A percentile compares a stretch with the other conserved stretches of the same genome.
phyloP scores from a whole-genome alignment of 2,113 vertebrate genomes.

The Channa maculata region DNA sequence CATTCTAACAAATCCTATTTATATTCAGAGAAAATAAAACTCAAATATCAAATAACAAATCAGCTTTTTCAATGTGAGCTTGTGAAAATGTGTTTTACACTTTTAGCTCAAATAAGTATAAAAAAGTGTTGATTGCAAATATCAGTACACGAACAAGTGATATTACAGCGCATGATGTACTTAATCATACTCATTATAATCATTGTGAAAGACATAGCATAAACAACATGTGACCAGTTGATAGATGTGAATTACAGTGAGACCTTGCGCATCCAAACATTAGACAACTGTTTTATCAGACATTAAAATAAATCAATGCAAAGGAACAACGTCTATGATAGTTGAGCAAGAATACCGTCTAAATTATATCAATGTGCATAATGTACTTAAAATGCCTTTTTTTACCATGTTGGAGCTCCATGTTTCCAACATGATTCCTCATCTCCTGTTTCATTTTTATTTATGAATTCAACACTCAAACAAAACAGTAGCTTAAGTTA shows the following conservation, averaged over 20 bases:
- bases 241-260: constrained; percentile 4
- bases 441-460: constrained; percentile 6
- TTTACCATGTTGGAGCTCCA: background rate
- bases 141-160: background rate
- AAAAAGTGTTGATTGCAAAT: background rate
- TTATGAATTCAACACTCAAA: constrained; percentile 12
- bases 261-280: constrained; percentile 3
- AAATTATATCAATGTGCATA: background rate
- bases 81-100: background rate
- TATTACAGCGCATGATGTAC: background rate
- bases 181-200: background rate
- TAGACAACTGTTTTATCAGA: background rate
- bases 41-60: background rate
- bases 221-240: background rate
- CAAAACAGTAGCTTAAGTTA: background rate
- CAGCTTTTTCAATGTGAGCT: background rate
- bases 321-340: background rate
- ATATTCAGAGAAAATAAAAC: background rate
- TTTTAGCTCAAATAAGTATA: background rate
- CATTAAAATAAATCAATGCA: background rate
- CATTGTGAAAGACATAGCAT: constrained; percentile 9
- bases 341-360: background rate
- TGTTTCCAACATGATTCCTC: background rate
- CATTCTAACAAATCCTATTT: constrained; percentile 10
- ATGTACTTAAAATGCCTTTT: background rate